Evolutionary conservation across 1,140 invertebrate species (phyloP), one percentile per base, ranked within the genome.

Genomic region (Pollicipes pollicipes): DNA sequence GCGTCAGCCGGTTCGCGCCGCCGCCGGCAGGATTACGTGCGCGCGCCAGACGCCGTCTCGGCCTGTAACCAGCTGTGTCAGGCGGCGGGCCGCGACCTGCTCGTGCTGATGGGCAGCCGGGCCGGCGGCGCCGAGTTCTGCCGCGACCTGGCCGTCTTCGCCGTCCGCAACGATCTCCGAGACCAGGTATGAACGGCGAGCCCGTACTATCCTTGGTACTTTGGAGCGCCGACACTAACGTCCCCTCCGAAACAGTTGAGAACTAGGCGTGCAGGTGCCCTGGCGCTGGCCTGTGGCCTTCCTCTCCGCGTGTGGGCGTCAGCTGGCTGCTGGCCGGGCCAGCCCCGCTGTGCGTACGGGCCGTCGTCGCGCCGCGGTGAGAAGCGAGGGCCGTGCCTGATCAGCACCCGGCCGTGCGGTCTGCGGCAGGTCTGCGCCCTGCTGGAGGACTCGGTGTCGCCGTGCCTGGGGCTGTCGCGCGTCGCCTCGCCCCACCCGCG

Each of bases 1-100:
- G n/a, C n/a, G n/a, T n/a, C n/a, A n/a, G n/a, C n/a, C n/a, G n/a
- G n/a, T n/a, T n/a, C n/a, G n/a, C n/a, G n/a, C n/a, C n/a, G n/a
- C n/a, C n/a, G n/a, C n/a, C n/a, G n/a, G n/a, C n/a, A 81, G 45
- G 45, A 58, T 24, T 58, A 21, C 21, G 45, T 58, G 10, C 45
- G 45, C 6, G 45, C 45, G 6, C 45, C 45, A 24, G 45, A 58
- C 45, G 45, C 45, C 6, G 45, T 58, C 6, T 58, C 45, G 45
- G 45, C 45, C 13, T 58, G 45, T 58, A 58, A 58, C 45, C 45
- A 58, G 45, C 45, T 58, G 13, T 58, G 45, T 24, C 45, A 58
- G 45, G 13, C 45, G 45, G 24, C 45, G 13, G 45, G 45, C 45
- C 45, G 45, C 2, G 45, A 58, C 17, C 45, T 58, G 45, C 10